A percentile compares a stretch with the other conserved stretches of the same genome.
phyloP scores from a whole-genome alignment of 2,888 invertebrate species.

The Megalurothrips usitatus region DNA sequence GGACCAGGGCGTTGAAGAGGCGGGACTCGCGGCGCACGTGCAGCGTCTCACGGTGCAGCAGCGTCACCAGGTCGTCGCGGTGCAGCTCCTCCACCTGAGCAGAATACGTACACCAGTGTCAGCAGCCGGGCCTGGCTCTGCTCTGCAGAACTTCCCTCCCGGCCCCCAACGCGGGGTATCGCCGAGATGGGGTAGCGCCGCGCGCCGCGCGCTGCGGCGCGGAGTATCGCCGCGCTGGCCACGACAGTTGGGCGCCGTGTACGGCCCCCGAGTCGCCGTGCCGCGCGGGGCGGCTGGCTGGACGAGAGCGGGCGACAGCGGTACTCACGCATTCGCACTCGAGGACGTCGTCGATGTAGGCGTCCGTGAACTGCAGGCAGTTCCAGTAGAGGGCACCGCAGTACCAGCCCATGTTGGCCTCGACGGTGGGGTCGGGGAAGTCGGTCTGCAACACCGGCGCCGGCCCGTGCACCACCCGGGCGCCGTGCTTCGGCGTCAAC shows the following conservation, averaged over 20 bases:
- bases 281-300: background rate
- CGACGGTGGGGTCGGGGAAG: conserved; percentile 36
- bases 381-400: conserved; percentile 62
- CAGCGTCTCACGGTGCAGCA: conserved; percentile 56
- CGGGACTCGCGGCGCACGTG: conserved; percentile 51
- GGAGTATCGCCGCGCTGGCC: background rate
- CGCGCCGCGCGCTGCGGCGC: background rate
- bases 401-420: conserved; percentile 38
- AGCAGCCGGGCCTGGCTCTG: background rate
- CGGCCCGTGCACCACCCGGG: background rate
- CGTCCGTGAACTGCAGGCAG: conserved; percentile 61
- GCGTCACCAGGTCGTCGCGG: background rate
- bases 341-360: conserved; percentile 53
- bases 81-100: conserved; percentile 2
- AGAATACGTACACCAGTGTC: background rate
- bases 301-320: background rate
- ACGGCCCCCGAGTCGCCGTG: background rate
- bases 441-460: background rate
- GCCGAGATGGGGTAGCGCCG: background rate
- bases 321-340: conserved; percentile 50
- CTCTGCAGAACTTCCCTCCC: too few relatives aligned
- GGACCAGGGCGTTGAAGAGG: conserved; percentile 59
- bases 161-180: background rate
- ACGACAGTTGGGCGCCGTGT: background rate
- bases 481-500: background rate